These are phyloP conservation scores for Drosophila gunungcola DNA, from an alignment of 1,140 invertebrate genomes.

Conservation along the genomic window DNA sequence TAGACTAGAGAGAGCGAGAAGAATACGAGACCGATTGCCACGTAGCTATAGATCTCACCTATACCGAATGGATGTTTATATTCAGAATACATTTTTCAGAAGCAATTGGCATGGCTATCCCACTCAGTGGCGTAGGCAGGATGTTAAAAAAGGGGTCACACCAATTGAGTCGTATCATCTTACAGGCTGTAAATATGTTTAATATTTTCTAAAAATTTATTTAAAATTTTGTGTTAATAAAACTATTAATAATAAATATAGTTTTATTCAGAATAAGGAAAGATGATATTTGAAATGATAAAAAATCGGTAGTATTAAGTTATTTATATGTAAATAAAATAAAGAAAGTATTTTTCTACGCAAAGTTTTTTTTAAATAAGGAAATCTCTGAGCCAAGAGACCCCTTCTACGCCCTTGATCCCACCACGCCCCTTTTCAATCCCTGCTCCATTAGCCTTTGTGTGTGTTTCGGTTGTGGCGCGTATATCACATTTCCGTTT, in stretches of 20 bases:
- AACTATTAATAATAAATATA: too few relatives aligned
- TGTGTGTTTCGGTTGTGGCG: constrained; percentile 61
- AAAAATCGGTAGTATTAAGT: too few relatives aligned
- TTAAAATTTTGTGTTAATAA: too few relatives aligned
- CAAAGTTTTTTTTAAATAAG: too few relatives aligned
- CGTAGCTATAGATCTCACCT: constrained; percentile 67
- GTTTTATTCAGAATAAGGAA: too few relatives aligned
- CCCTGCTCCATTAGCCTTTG: constrained; percentile 66
- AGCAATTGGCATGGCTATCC: constrained; percentile 59
- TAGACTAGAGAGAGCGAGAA: constrained; percentile 56
- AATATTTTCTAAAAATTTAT: too few relatives aligned
- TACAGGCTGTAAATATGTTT: neutral
- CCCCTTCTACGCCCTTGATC: neutral
- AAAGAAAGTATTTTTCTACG: too few relatives aligned
- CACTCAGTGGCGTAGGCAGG: neutral
- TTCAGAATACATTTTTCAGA: constrained; percentile 55
- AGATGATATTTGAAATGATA: too few relatives aligned
- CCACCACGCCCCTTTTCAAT: neutral
- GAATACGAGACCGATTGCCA: constrained; percentile 64
- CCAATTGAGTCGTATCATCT: neutral
- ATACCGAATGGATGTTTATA: constrained; percentile 38
- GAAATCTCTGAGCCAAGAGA: too few relatives aligned
- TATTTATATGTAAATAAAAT: too few relatives aligned
- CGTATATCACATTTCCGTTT: constrained; percentile 83
- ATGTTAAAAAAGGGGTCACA: neutral